A percentile compares a stretch with the other conserved stretches of the same genome.
These are phyloP conservation scores for Nemurella pictetii DNA, from an alignment of 2,888 invertebrate genomes.

Conservation along the genomic window DNA sequence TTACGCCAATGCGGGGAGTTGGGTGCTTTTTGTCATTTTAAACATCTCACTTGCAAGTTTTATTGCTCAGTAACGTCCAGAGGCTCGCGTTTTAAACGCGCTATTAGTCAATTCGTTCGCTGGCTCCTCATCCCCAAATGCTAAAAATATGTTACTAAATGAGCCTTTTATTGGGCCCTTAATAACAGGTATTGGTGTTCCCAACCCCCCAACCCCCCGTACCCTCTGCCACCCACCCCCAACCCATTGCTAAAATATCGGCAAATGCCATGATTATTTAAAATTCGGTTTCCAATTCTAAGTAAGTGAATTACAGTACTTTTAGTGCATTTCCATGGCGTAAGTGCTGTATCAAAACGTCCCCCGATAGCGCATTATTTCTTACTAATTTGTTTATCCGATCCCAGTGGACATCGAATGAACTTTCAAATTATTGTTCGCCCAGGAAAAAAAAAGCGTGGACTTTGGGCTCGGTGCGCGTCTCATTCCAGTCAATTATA, in stretches of 20 bases:
- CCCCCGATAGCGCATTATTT: not conserved
- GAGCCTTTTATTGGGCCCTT: not conserved
- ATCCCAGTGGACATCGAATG: not conserved
- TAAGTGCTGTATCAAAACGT: not conserved
- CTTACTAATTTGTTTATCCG: conserved; percentile 20
- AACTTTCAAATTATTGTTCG: conserved; percentile 2
- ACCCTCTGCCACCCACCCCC: not conserved
- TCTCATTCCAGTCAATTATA: conserved; percentile 19
- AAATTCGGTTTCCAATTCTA: not conserved
- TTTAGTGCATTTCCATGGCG: not conserved
- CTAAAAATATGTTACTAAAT: not conserved
- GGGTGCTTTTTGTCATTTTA: not conserved
- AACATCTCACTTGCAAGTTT: not conserved
- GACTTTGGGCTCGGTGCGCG: not conserved
- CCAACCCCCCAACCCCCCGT: not conserved
- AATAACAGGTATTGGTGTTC: not conserved
- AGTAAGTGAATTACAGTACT: not conserved
- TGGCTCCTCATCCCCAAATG: not conserved
- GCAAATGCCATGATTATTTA: not conserved
- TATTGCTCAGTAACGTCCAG: too few species aligned
- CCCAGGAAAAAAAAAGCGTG: not conserved
- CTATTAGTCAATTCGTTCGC: not conserved
- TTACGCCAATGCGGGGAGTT: not conserved
- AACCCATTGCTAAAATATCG: not conserved
- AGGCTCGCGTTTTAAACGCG: not conserved